Percentiles rank a stretch among this genome's conserved stretches.
These are phyloP conservation scores for Drosophila prosaltans DNA, from an alignment of 1,140 invertebrate species.

Conservation along the genomic window DNA sequence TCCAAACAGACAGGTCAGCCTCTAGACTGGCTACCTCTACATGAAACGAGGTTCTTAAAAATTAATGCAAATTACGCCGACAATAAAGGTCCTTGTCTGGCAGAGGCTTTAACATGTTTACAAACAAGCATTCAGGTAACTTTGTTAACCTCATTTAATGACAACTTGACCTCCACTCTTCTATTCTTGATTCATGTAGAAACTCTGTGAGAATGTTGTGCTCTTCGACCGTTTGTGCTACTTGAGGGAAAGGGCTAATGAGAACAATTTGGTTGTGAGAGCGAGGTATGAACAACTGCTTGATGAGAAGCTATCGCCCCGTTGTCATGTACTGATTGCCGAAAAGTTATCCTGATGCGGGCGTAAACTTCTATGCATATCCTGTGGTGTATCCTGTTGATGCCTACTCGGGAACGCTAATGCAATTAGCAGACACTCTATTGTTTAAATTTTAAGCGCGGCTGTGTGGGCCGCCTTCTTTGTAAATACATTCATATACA, in stretches of 20 bases:
- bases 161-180: not conserved
- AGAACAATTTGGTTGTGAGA: conserved; percentile 75
- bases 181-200: conserved; percentile 64
- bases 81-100: conserved; percentile 42
- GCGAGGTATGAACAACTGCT: conserved; percentile 85
- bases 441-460: conserved; percentile 36
- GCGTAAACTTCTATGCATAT: conserved; percentile 7
- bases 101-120: conserved; percentile 70
- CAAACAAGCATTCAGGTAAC: conserved; percentile 76
- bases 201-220: conserved; percentile 88
- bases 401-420: conserved; percentile 37
- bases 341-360: conserved; percentile 64
- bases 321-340: conserved; percentile 85
- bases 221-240: conserved; percentile 87
- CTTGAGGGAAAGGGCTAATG: conserved; percentile 84
- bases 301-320: conserved; percentile 85
- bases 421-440: conserved; percentile 53
- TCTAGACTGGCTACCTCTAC: conserved; percentile 35
- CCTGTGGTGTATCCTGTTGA: conserved; percentile 13
- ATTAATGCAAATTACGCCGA: conserved; percentile 41
- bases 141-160: not conserved
- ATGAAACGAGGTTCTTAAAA: conserved; percentile 43
- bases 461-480: conserved; percentile 13
- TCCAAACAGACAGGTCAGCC: conserved; percentile 9
- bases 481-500: not conserved